Percentiles rank a stretch among this genome's conserved stretches.
Evolutionary conservation across 1,140 invertebrate genomes (phyloP).

Genomic region (Harpegnathos saltator): DNA sequence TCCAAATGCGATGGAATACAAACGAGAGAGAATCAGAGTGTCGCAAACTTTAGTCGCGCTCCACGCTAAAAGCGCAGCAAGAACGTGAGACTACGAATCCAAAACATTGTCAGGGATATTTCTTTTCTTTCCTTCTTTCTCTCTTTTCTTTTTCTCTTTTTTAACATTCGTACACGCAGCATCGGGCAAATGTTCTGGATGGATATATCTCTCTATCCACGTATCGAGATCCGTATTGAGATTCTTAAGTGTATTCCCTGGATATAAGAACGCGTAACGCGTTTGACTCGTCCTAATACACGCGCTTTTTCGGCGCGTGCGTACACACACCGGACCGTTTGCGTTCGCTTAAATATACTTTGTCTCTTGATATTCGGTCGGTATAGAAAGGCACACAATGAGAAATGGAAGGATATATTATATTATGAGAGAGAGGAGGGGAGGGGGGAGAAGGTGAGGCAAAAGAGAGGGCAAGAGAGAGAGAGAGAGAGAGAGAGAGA

Average conservation of each 20-base stretch:
- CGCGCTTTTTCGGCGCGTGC: background rate
- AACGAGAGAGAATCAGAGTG: too few species aligned
- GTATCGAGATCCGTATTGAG: too few species aligned
- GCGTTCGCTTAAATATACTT: slow-evolving; percentile 10
- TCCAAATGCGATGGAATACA: too few species aligned
- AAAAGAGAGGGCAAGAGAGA: slow-evolving; percentile 57
- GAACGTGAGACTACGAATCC: background rate
- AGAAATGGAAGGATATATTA: slow-evolving; percentile 77
- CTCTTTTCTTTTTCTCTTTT: too few species aligned
- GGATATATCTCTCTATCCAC: background rate
- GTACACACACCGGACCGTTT: slow-evolving; percentile 8
- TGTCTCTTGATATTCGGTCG: slow-evolving; percentile 49
- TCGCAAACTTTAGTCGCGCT: background rate
- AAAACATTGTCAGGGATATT: background rate
- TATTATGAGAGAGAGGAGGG: slow-evolving; percentile 66
- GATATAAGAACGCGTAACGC: slow-evolving; percentile 51
- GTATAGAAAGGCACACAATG: slow-evolving; percentile 82
- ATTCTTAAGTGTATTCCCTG: slow-evolving; percentile 5
- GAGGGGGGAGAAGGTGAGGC: slow-evolving; percentile 65
- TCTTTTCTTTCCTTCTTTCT: too few species aligned
- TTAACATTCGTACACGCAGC: background rate
- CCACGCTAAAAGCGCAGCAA: background rate
- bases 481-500: slow-evolving; percentile 70
- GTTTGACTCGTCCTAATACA: background rate
- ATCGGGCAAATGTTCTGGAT: background rate